Percentiles rank a stretch among this genome's conserved stretches.
Evolutionary conservation across 2,113 vertebrate species (phyloP).

Genomic region (Alectura lathami): DNA sequence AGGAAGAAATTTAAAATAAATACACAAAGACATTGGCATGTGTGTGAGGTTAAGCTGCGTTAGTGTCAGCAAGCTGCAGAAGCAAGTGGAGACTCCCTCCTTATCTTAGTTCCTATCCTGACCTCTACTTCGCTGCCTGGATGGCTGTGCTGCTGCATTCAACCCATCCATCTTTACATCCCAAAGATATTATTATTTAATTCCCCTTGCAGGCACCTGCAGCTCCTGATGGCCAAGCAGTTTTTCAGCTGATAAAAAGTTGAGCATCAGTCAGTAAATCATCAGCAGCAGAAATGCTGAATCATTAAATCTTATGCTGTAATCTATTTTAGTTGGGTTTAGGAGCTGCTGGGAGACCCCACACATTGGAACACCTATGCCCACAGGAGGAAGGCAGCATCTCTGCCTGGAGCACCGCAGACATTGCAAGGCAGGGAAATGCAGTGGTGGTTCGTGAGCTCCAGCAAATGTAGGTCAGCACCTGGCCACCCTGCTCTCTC

Average conservation of each 20-base stretch:
- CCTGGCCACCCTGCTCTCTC: background rate
- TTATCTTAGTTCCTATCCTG: background rate
- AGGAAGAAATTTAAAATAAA: background rate
- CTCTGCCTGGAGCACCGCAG: background rate
- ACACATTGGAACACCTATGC: background rate
- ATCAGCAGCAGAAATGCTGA: slow-evolving; percentile 42
- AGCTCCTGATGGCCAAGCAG: background rate
- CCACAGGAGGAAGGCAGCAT: background rate
- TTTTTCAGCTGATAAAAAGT: background rate
- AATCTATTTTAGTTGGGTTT: background rate
- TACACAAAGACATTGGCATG: fast-evolving
- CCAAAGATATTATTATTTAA: background rate
- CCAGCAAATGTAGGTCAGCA: background rate
- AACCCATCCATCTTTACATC: background rate
- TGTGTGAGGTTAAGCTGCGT: background rate
- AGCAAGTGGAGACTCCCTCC: background rate
- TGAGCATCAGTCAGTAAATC: slow-evolving; percentile 53
- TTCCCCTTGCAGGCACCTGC: background rate
- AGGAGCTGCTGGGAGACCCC: background rate
- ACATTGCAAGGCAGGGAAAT: background rate
- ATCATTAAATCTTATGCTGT: background rate
- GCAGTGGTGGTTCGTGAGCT: background rate
- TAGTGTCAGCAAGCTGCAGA: background rate
- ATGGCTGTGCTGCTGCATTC: background rate
- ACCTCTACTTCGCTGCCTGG: background rate